Conservation (phyloP, 2,888 invertebrate genomes). For the Mycalesis mineus region DNA sequence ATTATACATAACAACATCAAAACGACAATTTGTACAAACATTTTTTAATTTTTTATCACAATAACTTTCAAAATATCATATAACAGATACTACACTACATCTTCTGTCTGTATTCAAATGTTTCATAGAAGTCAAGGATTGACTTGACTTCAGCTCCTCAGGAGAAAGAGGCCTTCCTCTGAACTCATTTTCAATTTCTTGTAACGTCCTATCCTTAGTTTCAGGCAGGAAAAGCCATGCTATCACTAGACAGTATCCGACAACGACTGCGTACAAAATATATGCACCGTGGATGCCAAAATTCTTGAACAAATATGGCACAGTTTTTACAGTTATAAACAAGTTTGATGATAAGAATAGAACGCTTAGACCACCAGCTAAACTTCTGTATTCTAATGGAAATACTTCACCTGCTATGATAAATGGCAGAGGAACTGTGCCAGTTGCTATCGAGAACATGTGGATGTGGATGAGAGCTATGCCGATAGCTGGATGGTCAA, state of each 20-base stretch:
- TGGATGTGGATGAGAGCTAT: constrained; percentile 53
- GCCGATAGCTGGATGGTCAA: constrained; percentile 47
- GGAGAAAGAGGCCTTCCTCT: constrained; percentile 46
- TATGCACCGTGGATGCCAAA: constrained; percentile 52
- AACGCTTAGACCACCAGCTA: constrained; percentile 69
- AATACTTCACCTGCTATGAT: constrained; percentile 84
- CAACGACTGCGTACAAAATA: constrained; percentile 43
- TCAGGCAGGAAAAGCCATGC: constrained; percentile 54
- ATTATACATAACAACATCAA: too few species aligned
- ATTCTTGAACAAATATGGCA: constrained; percentile 44
- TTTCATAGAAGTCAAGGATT: constrained; percentile 41
- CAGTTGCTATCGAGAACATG: constrained; percentile 75
- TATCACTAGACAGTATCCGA: constrained; percentile 47
- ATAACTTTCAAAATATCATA: constrained; percentile 21
- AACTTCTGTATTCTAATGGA: constrained; percentile 76
- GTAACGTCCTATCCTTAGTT: constrained; percentile 61
- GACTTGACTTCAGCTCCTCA: constrained; percentile 43
- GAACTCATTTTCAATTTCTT: constrained; percentile 64
- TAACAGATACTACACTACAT: constrained; percentile 38
- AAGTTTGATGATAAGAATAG: constrained; percentile 51
- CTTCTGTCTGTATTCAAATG: constrained; percentile 38
- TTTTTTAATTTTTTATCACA: neutral
- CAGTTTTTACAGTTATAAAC: constrained; percentile 56
- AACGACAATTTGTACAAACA: too few species aligned
- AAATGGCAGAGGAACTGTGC: constrained; percentile 81